These are phyloP conservation scores for Dusona sp. DNA, from an alignment of 2,888 invertebrate genomes.

Conservation along the genomic window DNA sequence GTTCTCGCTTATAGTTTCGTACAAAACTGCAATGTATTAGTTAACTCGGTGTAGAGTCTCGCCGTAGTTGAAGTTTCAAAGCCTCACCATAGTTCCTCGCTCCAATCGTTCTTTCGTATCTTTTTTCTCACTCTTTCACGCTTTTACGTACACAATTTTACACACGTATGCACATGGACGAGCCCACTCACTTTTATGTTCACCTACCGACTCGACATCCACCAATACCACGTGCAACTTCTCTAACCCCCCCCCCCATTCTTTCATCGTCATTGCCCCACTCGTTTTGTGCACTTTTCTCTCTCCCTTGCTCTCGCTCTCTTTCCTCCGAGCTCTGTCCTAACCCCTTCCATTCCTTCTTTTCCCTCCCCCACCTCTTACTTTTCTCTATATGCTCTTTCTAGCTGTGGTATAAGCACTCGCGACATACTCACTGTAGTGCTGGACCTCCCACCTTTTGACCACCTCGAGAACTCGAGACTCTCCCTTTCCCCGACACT, in stretches of 20 bases:
- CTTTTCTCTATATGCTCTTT: slow-evolving; percentile 46
- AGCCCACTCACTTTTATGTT: slow-evolving; percentile 15
- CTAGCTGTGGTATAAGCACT: slow-evolving; percentile 41
- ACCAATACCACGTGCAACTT: slow-evolving; percentile 62
- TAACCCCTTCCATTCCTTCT: slow-evolving; percentile 64
- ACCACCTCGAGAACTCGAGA: slow-evolving; percentile 61
- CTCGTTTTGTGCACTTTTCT: slow-evolving; percentile 52
- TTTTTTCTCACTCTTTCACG: slow-evolving; percentile 37
- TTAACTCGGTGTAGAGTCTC: slow-evolving; percentile 41
- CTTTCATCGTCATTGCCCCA: slow-evolving; percentile 33
- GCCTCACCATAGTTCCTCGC: slow-evolving; percentile 62
- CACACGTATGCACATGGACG: neutral
- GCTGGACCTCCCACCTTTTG: slow-evolving; percentile 72
- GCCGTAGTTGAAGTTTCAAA: slow-evolving; percentile 57
- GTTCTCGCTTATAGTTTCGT: slow-evolving; percentile 52
- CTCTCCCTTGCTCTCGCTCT: slow-evolving; percentile 38
- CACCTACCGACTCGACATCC: slow-evolving; percentile 38
- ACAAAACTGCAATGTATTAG: slow-evolving; percentile 55
- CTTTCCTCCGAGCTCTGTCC: slow-evolving; percentile 45
- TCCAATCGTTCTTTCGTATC: slow-evolving; percentile 85
- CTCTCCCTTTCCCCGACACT: slow-evolving; percentile 77
- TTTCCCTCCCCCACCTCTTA: slow-evolving; percentile 50
- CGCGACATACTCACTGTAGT: slow-evolving; percentile 60
- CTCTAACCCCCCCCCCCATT: slow-evolving; percentile 50
- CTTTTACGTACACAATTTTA: slow-evolving; percentile 8